Evolutionary conservation across 2,888 invertebrate genomes (phyloP), one percentile per base, ranked within the genome.

Genomic region (Calliphora vomitoria): DNA sequence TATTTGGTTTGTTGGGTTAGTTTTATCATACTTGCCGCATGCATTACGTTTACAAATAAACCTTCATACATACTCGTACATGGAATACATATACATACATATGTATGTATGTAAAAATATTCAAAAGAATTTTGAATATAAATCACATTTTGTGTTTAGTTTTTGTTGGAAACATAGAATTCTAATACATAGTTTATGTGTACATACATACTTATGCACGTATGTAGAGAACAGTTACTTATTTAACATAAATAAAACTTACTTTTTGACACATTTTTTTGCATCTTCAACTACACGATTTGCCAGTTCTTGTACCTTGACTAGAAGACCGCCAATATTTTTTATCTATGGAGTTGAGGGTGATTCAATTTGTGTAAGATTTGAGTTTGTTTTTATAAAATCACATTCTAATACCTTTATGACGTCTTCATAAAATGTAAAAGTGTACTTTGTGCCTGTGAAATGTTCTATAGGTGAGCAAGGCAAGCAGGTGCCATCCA

Each of bases 401-500:
- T 62, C 18, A 38, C 20, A 38, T 15, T 25, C 11, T 3, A 25
- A 15, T 20, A 97, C 96, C 84, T 96, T 95, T 5, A 97, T 94
- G 1, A 98, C 94, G 89, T 98, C 98, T 86, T 97, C 96, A 90
- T 96, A 97, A 93, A 96, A 98, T 0, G 96, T 97, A 92, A 96
- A 97, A 0, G 95, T 94, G 89, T 95, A 90, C 95, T 96, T 53
- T 66, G 88, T 86, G 20, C 90, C 90, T 6, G 80, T 64, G 5
- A 95, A 95, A 3, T 95, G 95, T 5, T 92, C 92, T 15, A 91
- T 87, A 0, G 90, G 89, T 1, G 95, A 95, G 86, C 97, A 97
- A 55, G 96, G 95, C 0, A 97, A 91, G 90, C 98, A 98, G 0
- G 97, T 97, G 13, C 96, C 96, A 90, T 96, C 95, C 96, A 97